Conservation (phyloP, 2,888 invertebrate genomes). For the Nephrotoma flavescens region DNA sequence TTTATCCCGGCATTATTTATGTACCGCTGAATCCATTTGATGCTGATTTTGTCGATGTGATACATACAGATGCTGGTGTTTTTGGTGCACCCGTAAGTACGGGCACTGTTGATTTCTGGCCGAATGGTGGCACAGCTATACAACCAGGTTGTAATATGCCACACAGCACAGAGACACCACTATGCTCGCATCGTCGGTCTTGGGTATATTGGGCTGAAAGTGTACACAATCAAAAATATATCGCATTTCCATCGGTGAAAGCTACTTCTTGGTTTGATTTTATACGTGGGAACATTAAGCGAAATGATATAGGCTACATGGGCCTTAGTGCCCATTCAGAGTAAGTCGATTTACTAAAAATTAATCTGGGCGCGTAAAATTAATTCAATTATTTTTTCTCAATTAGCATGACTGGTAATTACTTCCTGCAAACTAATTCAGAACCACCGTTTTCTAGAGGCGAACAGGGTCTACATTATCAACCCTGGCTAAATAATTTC, state of each 20-base stretch:
- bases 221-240: slow-evolving; percentile 20
- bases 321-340: slow-evolving; percentile 25
- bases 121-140: slow-evolving; percentile 14
- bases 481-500: not conserved
- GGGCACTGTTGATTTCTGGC: slow-evolving; percentile 36
- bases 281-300: slow-evolving; percentile 23
- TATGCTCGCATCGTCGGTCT: slow-evolving; percentile 45
- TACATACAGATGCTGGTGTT: slow-evolving; percentile 44
- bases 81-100: slow-evolving; percentile 37
- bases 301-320: slow-evolving; percentile 17
- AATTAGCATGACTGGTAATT: slow-evolving; percentile 24
- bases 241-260: slow-evolving; percentile 39
- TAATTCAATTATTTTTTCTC: slow-evolving; percentile 5
- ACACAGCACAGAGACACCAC: slow-evolving; percentile 26
- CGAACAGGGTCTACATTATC: slow-evolving; percentile 4
- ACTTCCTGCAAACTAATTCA: slow-evolving; percentile 30
- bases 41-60: slow-evolving; percentile 41
- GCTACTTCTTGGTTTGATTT: slow-evolving; percentile 40
- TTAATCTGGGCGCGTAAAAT: not conserved
- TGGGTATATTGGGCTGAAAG: slow-evolving; percentile 48
- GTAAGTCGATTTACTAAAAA: slow-evolving; percentile 15
- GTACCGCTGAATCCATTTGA: slow-evolving; percentile 18
- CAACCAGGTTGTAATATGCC: slow-evolving; percentile 15
- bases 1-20: slow-evolving; percentile 8
- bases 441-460: slow-evolving; percentile 26